phyloP scores from a whole-genome alignment of 2,113 vertebrate species.

The Peucedramus taeniatus region DNA sequence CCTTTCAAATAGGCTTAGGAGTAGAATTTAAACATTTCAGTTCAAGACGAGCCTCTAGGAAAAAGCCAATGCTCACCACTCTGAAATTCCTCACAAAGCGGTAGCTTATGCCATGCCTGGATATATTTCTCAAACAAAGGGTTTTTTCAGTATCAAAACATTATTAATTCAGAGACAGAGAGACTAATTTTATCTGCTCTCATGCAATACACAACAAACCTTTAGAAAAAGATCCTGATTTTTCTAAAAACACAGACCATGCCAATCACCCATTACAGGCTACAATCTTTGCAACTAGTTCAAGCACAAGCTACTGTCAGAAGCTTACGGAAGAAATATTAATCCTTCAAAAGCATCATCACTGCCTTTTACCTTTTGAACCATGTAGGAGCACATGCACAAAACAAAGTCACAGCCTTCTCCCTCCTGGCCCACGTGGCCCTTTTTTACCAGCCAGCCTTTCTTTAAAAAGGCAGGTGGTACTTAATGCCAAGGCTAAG shows the following conservation, averaged over 20 bases:
- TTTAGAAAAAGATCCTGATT: background rate
- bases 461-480: background rate
- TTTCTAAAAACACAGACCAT: background rate
- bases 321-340: background rate
- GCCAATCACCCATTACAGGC: background rate
- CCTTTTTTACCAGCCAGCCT: background rate
- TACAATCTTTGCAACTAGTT: background rate
- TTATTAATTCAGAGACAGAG: background rate
- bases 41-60: background rate
- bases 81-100: background rate
- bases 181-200: background rate
- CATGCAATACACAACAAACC: background rate
- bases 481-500: constrained; percentile 50
- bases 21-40: background rate
- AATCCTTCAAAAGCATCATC: background rate
- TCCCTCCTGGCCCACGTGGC: background rate
- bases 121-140: background rate
- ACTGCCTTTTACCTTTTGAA: background rate
- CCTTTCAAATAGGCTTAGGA: background rate
- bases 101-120: background rate
- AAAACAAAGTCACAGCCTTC: background rate
- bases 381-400: background rate
- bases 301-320: background rate
- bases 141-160: background rate
- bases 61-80: background rate